A percentile compares a stretch with the other conserved stretches of the same genome.
These are phyloP conservation scores for Apostichopus californicus DNA, from an alignment of 35 echinoderm and acorn worm species.

Conservation along the genomic window DNA sequence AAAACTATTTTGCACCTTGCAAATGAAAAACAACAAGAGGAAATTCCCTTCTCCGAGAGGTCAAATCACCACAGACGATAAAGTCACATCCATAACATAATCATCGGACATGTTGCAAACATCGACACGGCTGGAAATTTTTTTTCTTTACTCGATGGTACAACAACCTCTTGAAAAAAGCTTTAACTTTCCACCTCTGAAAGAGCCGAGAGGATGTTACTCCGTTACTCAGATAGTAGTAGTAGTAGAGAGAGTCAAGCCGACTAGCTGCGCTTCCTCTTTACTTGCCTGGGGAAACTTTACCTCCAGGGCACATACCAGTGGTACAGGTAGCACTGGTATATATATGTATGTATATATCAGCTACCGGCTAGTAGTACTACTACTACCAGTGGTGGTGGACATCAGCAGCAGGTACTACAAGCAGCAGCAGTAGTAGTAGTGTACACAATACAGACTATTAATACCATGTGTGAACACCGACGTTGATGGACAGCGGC, in stretches of 20 bases:
- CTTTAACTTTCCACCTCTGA: background rate
- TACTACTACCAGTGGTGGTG: background rate
- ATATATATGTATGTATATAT: background rate
- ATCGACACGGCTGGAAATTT: background rate
- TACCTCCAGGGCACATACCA: background rate
- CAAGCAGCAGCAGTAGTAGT: background rate
- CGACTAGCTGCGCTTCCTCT: background rate
- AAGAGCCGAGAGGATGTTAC: background rate
- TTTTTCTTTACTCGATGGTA: background rate
- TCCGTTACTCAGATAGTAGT: background rate
- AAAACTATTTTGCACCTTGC: background rate
- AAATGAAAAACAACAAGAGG: too few species aligned
- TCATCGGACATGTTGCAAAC: background rate
- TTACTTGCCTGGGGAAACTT: background rate
- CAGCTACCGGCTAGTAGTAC: background rate
- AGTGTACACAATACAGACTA: background rate
- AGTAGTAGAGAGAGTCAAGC: background rate
- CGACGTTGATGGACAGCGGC: background rate
- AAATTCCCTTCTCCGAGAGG: background rate
- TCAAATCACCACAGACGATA: background rate
- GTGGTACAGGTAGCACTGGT: background rate
- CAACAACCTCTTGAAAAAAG: background rate
- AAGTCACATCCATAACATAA: background rate
- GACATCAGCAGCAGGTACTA: background rate
- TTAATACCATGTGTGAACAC: conserved; percentile 13